These are phyloP conservation scores for Mechanitis mazaeus DNA, from an alignment of 2,888 invertebrate species.

Conservation along the genomic window DNA sequence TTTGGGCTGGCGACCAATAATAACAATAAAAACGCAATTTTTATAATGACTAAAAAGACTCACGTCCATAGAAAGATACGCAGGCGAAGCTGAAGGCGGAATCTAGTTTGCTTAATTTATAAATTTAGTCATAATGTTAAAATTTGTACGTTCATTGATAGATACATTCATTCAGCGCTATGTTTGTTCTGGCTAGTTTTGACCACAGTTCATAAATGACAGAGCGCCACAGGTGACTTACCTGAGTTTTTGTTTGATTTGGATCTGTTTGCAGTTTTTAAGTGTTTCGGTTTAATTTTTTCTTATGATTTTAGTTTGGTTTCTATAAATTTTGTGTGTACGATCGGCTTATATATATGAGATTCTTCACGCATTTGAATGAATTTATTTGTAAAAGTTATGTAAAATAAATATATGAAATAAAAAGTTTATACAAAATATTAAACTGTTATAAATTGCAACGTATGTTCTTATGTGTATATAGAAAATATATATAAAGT, in stretches of 20 bases:
- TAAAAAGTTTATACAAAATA: too few species aligned
- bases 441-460: too few species aligned
- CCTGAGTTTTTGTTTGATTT: conserved; percentile 54
- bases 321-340: conserved; percentile 1
- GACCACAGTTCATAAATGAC: conserved; percentile 39
- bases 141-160: conserved; percentile 55
- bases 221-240: conserved; percentile 69
- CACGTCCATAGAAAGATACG: too few species aligned
- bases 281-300: conserved; percentile 31
- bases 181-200: conserved; percentile 63
- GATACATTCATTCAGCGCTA: conserved; percentile 47
- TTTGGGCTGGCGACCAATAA: too few species aligned
- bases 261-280: conserved; percentile 44
- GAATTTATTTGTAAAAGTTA: neutral
- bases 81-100: too few species aligned
- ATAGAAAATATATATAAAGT: conserved; percentile 1
- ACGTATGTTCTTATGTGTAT: too few species aligned
- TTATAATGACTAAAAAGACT: too few species aligned
- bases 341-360: neutral
- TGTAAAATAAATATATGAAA: neutral
- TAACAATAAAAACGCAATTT: too few species aligned
- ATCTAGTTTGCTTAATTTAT: too few species aligned
- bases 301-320: conserved; percentile 14
- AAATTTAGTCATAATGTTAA: conserved; percentile 12
- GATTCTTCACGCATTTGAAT: neutral